Evolutionary conservation across 2,797 vertebrate genomes (phyloP).

Genomic region (Phyllotis vaccarum): DNA sequence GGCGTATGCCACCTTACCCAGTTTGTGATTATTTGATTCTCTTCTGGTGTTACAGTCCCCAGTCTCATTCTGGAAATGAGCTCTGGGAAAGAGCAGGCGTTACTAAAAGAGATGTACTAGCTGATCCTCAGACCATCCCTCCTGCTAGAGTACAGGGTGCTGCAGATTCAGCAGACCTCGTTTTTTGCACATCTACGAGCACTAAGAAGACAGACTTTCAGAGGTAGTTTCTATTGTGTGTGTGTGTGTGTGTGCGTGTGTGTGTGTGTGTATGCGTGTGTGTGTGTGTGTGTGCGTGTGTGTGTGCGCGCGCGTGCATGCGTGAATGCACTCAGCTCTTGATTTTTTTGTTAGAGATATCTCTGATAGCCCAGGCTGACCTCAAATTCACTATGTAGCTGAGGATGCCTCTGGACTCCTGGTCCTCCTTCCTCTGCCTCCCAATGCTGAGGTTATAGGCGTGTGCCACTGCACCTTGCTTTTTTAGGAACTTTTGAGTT

Average conservation of each 20-base stretch:
- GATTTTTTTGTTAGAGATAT: not conserved
- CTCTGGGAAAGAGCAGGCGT: not conserved
- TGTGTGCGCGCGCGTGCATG: not conserved
- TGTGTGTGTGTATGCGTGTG: not conserved
- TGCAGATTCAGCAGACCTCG: rapidly evolving
- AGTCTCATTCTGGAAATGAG: not conserved
- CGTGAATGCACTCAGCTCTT: too few relatives aligned
- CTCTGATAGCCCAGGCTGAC: not conserved
- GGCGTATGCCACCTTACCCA: too few relatives aligned
- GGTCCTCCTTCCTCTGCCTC: not conserved
- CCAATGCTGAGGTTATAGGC: not conserved
- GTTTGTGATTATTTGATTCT: not conserved
- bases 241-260: not conserved
- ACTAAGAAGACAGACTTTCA: not conserved
- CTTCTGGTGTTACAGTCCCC: not conserved
- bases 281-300: not conserved
- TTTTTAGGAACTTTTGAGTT: not conserved
- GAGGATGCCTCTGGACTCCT: not conserved
- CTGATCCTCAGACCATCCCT: not conserved
- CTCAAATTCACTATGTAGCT: not conserved
- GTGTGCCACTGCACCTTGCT: not conserved
- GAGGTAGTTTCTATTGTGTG: not conserved
- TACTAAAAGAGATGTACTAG: not conserved
- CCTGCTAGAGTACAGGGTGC: not conserved
- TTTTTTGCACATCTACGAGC: not conserved